A percentile compares a stretch with the other conserved stretches of the same genome.
phyloP scores from a whole-genome alignment of 2,888 invertebrate species.

The Oscheius sp. region DNA sequence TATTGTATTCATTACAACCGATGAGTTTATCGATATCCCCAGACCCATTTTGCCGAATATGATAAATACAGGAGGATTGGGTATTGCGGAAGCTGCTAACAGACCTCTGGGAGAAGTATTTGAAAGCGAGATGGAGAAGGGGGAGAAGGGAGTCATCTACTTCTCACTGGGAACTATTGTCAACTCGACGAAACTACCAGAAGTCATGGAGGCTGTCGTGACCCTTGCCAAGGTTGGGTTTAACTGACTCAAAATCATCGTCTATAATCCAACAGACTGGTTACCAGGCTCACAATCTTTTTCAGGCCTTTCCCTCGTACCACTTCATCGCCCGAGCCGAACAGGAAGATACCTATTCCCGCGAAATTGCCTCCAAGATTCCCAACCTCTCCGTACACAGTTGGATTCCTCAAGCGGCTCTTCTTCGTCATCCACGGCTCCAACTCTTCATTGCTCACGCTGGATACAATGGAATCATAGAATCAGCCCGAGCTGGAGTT shows the following conservation, averaged over 20 bases:
- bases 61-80: conserved; percentile 60
- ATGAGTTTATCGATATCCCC: conserved; percentile 62
- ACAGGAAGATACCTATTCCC: conserved; percentile 36
- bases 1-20: conserved; percentile 58
- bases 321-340: conserved; percentile 62
- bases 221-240: conserved; percentile 22
- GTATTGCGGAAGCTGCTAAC: not conserved
- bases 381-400: conserved; percentile 47
- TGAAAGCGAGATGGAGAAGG: conserved; percentile 37
- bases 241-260: too few species aligned
- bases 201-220: conserved; percentile 50
- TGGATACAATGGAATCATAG: conserved; percentile 67
- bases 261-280: too few species aligned
- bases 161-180: conserved; percentile 62
- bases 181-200: conserved; percentile 46
- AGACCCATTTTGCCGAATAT: conserved; percentile 57
- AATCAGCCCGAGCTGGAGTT: conserved; percentile 58
- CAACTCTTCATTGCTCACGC: conserved; percentile 65
- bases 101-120: not conserved
- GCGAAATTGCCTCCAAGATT: conserved; percentile 20
- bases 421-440: conserved; percentile 58
- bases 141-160: conserved; percentile 55
- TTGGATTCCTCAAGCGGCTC: conserved; percentile 58
- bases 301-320: conserved; percentile 52
- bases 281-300: too few species aligned